Evolutionary conservation across 64 coral and sea anemone species (phyloP).

Genomic region (Cladopsammia gracilis): DNA sequence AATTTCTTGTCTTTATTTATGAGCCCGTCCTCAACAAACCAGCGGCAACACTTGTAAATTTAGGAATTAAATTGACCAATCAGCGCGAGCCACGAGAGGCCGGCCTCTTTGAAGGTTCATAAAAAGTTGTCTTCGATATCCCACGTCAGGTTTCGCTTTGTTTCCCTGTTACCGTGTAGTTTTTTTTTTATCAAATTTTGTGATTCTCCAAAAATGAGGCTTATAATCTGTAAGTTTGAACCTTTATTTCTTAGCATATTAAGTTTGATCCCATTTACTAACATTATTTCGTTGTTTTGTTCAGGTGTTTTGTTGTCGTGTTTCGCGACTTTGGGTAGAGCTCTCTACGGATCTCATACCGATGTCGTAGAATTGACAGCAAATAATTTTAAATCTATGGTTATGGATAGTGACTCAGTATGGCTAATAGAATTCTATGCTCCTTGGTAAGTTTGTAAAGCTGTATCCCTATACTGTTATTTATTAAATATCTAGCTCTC

Average conservation of each 20-base stretch:
- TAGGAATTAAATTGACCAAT: constrained; percentile 63
- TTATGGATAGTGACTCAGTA: constrained; percentile 88
- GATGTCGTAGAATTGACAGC: constrained; percentile 97
- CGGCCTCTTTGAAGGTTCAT: constrained; percentile 84
- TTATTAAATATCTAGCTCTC: no score
- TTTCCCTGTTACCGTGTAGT: background rate
- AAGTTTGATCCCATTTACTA: background rate
- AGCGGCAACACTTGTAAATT: constrained; percentile 50
- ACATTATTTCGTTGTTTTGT: constrained; percentile 36
- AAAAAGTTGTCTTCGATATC: constrained; percentile 24
- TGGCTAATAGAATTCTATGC: constrained; percentile 99
- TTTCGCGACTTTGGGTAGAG: constrained; percentile 62
- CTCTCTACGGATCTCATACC: constrained; percentile 84
- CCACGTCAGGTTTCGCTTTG: constrained; percentile 13
- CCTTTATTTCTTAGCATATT: background rate
- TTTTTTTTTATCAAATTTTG: background rate
- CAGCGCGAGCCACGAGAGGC: constrained; percentile 94
- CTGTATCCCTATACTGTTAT: no score
- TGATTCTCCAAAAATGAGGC: constrained; percentile 56
- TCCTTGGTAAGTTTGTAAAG: constrained; percentile 84
- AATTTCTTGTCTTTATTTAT: constrained; percentile 7
- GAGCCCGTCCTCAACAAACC: background rate
- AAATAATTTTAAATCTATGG: constrained; percentile 92
- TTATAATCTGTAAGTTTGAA: constrained; percentile 67
- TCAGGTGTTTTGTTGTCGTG: constrained; percentile 76